Evolutionary conservation across 2,888 invertebrate species (phyloP).

Genomic region (Teleogryllus oceanicus): DNA sequence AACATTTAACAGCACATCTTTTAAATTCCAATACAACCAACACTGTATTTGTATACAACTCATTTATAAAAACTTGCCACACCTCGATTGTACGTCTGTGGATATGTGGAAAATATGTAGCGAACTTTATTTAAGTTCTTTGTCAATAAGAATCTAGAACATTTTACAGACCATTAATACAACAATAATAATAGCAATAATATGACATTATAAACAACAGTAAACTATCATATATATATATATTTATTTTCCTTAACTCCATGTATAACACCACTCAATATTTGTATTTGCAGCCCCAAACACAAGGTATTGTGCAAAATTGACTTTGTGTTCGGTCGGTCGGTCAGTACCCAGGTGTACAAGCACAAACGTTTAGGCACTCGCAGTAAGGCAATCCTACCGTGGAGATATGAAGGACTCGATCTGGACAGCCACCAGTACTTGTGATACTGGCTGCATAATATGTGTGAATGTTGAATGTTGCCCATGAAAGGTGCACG

Average conservation of each 20-base stretch:
- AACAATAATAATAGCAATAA: conserved; percentile 18
- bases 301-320: conserved; percentile 34
- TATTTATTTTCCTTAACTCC: neutral
- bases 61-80: conserved; percentile 3
- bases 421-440: conserved; percentile 32
- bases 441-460: conserved; percentile 19
- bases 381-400: conserved; percentile 38
- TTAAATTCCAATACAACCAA: conserved; percentile 18
- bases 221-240: conserved; percentile 6
- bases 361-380: conserved; percentile 37
- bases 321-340: conserved; percentile 32
- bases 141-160: conserved; percentile 4
- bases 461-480: conserved; percentile 22
- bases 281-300: conserved; percentile 25
- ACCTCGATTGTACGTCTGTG: conserved; percentile 1
- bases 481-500: conserved; percentile 32
- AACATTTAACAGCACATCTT: conserved; percentile 7
- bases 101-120: conserved; percentile 18
- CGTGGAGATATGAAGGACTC: conserved; percentile 37
- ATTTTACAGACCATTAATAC: conserved; percentile 12
- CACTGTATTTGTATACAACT: conserved; percentile 8
- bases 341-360: conserved; percentile 34
- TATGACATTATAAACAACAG: conserved; percentile 18
- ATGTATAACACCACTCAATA: conserved; percentile 6
- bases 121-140: conserved; percentile 4